phyloP scores from a whole-genome alignment of 64 coral and sea anemone genomes.

The Exaiptasia diaphana region DNA sequence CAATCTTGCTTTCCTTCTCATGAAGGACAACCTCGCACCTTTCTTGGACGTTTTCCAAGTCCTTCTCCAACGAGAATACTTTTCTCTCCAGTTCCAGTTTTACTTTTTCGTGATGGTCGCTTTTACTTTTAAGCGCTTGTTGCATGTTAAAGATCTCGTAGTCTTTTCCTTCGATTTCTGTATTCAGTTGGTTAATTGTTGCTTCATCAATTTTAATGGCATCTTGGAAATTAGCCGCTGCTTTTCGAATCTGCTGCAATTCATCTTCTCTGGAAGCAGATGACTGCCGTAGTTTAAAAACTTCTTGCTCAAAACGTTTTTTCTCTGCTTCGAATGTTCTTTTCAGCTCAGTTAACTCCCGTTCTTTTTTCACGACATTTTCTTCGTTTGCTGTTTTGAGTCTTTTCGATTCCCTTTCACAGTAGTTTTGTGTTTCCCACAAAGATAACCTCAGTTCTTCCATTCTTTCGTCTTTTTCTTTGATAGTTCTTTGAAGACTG shows the following conservation, averaged over 20 bases:
- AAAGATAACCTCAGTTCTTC: slow-evolving; percentile 10
- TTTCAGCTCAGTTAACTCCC: slow-evolving; percentile 4
- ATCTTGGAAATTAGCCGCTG: slow-evolving; percentile 5
- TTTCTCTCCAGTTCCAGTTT: not conserved
- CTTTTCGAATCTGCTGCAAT: not conserved
- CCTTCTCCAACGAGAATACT: not conserved
- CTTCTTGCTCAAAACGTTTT: not conserved
- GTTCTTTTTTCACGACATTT: not conserved
- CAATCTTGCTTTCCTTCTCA: slow-evolving; percentile 49
- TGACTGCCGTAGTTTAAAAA: not conserved
- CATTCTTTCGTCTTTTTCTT: slow-evolving; percentile 3
- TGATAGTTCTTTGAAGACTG: not conserved
- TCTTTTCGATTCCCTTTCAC: not conserved
- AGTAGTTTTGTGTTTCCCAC: slow-evolving; percentile 16
- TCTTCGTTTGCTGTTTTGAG: not conserved
- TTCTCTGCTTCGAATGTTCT: not conserved
- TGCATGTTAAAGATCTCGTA: not conserved
- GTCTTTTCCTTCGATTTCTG: not conserved
- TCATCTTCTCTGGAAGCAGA: slow-evolving; percentile 18
- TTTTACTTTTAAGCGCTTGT: not conserved
- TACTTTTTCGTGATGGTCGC: slow-evolving; percentile 1
- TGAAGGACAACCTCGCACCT: not conserved
- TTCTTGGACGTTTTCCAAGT: not conserved
- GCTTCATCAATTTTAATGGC: not conserved
- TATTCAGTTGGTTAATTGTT: not conserved